Evolutionary conservation across 2,888 invertebrate species (phyloP).

Genomic region (Tiliacea citrago): DNA sequence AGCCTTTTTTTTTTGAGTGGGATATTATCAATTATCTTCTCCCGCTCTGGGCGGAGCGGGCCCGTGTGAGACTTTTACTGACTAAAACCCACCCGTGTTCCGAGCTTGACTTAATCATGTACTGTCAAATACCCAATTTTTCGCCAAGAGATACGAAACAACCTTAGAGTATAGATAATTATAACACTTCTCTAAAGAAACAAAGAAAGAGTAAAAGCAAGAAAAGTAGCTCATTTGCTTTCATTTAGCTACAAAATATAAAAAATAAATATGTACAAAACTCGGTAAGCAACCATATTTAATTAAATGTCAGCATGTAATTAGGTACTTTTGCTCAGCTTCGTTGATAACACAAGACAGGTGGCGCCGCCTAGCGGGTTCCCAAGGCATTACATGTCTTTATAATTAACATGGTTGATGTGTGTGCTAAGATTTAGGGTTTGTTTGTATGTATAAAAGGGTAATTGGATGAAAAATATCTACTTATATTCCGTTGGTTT

Average conservation of each 20-base stretch:
- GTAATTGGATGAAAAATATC: neutral
- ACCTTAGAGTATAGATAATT: too few relatives aligned
- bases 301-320: constrained; percentile 44
- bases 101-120: too few relatives aligned
- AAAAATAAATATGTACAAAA: constrained; percentile 10
- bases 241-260: neutral
- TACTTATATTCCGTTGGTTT: too few relatives aligned
- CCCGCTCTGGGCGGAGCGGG: too few relatives aligned
- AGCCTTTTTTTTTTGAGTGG: too few relatives aligned
- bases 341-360: constrained; percentile 12
- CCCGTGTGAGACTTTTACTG: too few relatives aligned
- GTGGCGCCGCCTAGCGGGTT: constrained; percentile 31
- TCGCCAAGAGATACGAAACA: neutral
- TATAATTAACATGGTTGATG: constrained; percentile 15
- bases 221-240: neutral
- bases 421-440: neutral
- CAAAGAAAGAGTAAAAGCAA: neutral
- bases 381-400: constrained; percentile 9
- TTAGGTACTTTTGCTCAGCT: constrained; percentile 12
- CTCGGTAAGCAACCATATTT: constrained; percentile 30
- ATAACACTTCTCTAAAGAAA: too few relatives aligned
- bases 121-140: neutral
- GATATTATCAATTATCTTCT: too few relatives aligned
- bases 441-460: neutral
- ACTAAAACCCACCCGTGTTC: too few relatives aligned